A percentile compares a stretch with the other conserved stretches of the same genome.
These are phyloP conservation scores for Capra hircus DNA, from an alignment of 2,113 vertebrate genomes.

Conservation along the genomic window DNA sequence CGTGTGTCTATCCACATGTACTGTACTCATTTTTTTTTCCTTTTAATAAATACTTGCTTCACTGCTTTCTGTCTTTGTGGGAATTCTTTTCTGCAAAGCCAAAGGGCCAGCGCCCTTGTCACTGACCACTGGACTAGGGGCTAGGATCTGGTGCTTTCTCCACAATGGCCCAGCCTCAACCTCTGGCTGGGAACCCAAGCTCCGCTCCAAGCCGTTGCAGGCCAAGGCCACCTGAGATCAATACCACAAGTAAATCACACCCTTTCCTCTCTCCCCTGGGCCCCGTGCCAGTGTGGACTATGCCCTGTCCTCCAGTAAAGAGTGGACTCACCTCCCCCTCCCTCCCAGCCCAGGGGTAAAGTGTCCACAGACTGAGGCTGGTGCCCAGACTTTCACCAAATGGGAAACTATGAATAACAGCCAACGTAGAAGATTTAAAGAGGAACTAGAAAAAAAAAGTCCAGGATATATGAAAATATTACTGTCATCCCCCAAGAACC, in stretches of 20 bases:
- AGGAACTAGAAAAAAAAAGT: background rate
- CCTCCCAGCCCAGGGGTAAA: background rate
- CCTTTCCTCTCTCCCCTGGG: background rate
- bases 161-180: background rate
- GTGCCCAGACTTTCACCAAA: background rate
- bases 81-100: background rate
- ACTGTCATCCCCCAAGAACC: background rate
- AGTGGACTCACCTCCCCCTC: background rate
- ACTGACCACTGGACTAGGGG: background rate
- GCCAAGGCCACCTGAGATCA: background rate
- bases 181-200: background rate
- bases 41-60: background rate
- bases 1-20: fast-evolving
- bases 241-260: background rate
- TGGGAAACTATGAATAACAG: background rate
- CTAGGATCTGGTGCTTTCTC: background rate
- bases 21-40: background rate
- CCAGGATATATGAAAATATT: background rate
- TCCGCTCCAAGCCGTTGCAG: background rate
- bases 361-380: background rate
- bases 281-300: background rate
- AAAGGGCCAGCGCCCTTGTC: background rate
- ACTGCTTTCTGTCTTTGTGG: background rate
- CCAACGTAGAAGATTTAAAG: background rate
- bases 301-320: background rate